Evolutionary conservation across 2,113 vertebrate species (phyloP), one percentile per base, ranked within the genome.

Genomic region (Rattus rattus): DNA sequence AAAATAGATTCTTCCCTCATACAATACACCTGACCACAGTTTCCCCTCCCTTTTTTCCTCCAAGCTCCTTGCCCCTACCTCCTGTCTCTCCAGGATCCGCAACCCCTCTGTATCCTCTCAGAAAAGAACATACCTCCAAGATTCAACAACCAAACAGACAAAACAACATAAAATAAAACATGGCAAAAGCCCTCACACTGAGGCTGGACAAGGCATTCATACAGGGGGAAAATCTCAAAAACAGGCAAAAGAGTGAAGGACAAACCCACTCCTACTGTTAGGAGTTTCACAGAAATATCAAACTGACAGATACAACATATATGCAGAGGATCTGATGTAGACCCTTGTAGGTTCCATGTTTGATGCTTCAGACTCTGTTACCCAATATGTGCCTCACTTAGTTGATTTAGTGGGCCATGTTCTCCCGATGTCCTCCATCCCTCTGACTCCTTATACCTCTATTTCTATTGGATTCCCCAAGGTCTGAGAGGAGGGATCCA

Each of bases 51-150:
- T 43, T 14, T 43, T 63, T n/a, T 84, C 24, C 13, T 30, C 14
- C 7, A 4, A 84, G 2, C 8, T n/a, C 33, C 19, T 9, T 39
- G 20, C 2, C 11, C 7, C 3, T 19, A 26, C 12, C 24, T 28
- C 36, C 7, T 11, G 9, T 43, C 72, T 43, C 22, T 75, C 26
- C n/a, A 26, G n/a, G 20, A 61, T 63, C 61, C 24, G 63, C 5
- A 43, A 0, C 3, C 2, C 56, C 11, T 83, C 80, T 84, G n/a
- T 43, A 3, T 43, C 24, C n/a, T 26, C 39, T 30, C 13, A 63
- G 13, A 63, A 63, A 39, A 61, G 5, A 39, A 63, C 4, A 84
- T 2, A 11, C 26, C 47, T 33, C 7, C 28, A 52, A 49, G 26
- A 52, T 13, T 13, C 24, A 39, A 16, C 59, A 63, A 84, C 13